Evolutionary conservation across 2,888 invertebrate species (phyloP), one percentile per base, ranked within the genome.

Genomic region (Steromphala cineraria): DNA sequence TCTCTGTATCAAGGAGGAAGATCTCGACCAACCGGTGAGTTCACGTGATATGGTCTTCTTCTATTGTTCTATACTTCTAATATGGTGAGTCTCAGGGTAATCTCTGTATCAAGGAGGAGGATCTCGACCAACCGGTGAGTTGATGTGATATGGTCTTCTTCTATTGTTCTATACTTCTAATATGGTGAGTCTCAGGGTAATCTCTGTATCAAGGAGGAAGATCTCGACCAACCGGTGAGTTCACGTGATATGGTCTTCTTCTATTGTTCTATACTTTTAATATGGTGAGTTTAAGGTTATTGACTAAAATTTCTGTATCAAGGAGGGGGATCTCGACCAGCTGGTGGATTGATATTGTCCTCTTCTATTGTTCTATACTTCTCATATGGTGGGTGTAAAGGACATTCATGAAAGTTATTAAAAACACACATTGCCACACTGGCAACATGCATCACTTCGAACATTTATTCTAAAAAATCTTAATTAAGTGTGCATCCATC

Each of bases 251-350:
- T n/a, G 2, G 10, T 56, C 13, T 15, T 24, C 19, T 56, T 19
- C 17, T 2, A 3, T 36, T 36, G 36, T 36, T 36, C 8, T 36
- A 36, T 36, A 8, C n/a, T n/a, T n/a, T n/a, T n/a, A n/a, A n/a
- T n/a, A n/a, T n/a, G n/a, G n/a, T n/a, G n/a, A n/a, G n/a, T n/a
- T n/a, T n/a, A n/a, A n/a, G n/a, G n/a, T n/a, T n/a, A n/a, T n/a
- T n/a, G n/a, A n/a, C n/a, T n/a, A n/a, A n/a, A 99, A 98, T 94
- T 95, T 99, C 87, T 98, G 98, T 94, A 97, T 99, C 74, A 99
- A 99, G 95, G 97, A 97, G 93, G 94, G 95, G 87, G 93, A 94
- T 84, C 88, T 95, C 4, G 94, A 94, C 89, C 91, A 91, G 75
- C 93, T 93, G 15, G 93, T 93, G 82, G 81, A 90, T 87, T 19